Base-by-base conservation (phyloP, 1,140 invertebrate genomes). In the Diachasmimorpha longicaudata region DNA sequence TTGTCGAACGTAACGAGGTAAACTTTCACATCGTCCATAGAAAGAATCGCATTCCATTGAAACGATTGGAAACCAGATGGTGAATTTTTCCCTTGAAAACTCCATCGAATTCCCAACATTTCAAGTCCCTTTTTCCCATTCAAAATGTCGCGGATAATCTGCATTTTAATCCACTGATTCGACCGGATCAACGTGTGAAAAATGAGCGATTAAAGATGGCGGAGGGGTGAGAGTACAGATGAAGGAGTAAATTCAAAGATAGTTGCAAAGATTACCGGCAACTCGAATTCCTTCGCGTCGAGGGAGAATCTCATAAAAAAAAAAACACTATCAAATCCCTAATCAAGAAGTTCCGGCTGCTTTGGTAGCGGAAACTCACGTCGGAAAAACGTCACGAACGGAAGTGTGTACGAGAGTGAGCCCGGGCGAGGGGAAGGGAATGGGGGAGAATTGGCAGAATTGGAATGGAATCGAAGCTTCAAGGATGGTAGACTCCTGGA, bases 251-350 rank as follows among this genome's bases (percentile, higher is more conserved):
- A 77, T 77, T 77, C 72, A 75, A 68, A 78, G 73, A 78, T 75
- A 78, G 77, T 75, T 78, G 39, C 67, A 67, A 52, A 73, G 77
- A 78, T 78, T 78, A 75, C 74, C 77, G 31, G 14, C 63, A 55
- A n/a, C 74, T 75, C 21, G 70, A 63, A 63, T 63, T 63, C 48
- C 58, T 23, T 25, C 23, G 21, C 23, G 58, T 63, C 58, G 58
- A 25, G 31, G 48, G 48, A 8, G 48, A 14, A 78, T 58, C 74
- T 71, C 74, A 75, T 78, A 78, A 78, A 78, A 31, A 78, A 78
- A 31, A 31, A 75, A 78, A 78, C 70, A 75, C 77, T 78, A 78
- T 78, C 77, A 78, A 75, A 75, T 78, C 77, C 73, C 77, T 78
- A 78, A 78, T 78, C 77, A 78, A 75, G 77, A 78, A 78, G 73